These are phyloP conservation scores for Archips xylosteana DNA, from an alignment of 2,888 invertebrate genomes.

Conservation along the genomic window DNA sequence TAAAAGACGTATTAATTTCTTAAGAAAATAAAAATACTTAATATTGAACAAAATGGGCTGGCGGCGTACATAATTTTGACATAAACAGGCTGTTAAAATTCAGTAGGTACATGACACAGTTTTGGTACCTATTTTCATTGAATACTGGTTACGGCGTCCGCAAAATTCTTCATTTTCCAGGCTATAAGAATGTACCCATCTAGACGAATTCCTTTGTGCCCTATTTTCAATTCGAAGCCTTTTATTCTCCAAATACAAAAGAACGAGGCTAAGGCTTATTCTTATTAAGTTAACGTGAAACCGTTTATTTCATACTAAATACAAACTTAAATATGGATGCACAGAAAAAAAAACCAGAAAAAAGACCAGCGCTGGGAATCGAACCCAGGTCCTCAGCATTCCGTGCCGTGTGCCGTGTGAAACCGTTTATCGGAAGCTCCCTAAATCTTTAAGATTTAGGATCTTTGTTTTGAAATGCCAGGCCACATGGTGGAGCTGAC, in stretches of 20 bases:
- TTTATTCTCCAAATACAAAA: constrained; percentile 17
- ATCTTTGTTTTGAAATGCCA: background rate
- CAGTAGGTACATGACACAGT: background rate
- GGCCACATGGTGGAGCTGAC: no score
- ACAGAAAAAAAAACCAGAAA: no score
- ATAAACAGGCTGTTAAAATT: no score
- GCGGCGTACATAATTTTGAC: no score
- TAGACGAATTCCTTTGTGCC: background rate
- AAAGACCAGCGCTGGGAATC: no score
- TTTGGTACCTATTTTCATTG: background rate
- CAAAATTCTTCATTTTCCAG: background rate
- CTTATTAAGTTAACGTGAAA: constrained; percentile 21
- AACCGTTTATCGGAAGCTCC: background rate
- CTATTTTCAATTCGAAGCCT: constrained; percentile 8
- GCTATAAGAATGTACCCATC: background rate
- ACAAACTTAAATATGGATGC: no score
- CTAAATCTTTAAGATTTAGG: background rate
- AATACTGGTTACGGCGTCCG: background rate
- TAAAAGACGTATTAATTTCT: no score
- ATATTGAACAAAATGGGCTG: no score
- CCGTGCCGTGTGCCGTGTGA: no score
- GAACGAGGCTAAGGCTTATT: constrained; percentile 13
- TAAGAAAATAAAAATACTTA: no score
- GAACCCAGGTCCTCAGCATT: no score
- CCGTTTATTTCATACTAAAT: no score